phyloP scores from a whole-genome alignment of 2,113 vertebrate species.

The Eulemur macaco region DNA sequence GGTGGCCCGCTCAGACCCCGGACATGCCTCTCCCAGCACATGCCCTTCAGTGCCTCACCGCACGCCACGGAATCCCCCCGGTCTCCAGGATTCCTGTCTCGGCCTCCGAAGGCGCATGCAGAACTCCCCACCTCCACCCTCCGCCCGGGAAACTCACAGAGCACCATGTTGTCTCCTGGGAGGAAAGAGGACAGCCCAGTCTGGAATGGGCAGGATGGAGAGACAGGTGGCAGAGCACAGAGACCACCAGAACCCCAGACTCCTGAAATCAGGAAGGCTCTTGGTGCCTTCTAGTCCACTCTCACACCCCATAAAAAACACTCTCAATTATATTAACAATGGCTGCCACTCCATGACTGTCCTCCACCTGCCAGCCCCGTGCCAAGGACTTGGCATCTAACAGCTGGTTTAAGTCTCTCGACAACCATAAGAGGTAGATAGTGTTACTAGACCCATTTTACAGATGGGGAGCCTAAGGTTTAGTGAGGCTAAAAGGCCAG shows the following conservation, averaged over 20 bases:
- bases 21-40: neutral
- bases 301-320: neutral
- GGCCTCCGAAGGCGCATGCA: neutral
- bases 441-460: neutral
- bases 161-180: neutral
- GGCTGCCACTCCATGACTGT: neutral
- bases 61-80: fast-evolving
- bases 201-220: neutral
- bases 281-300: neutral
- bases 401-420: neutral
- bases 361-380: fast-evolving
- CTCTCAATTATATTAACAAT: neutral
- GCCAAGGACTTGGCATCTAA: neutral
- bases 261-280: neutral
- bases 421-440: neutral
- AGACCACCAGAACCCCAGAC: neutral
- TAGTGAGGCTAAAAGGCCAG: neutral
- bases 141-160: neutral
- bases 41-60: neutral
- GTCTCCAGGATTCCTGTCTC: neutral
- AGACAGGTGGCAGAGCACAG: fast-evolving
- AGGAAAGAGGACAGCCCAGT: neutral
- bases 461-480: neutral
- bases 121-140: neutral
- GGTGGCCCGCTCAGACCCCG: neutral